Evolutionary conservation across 1,140 invertebrate genomes (phyloP), one percentile per base, ranked within the genome.

Genomic region (Aphis craccivora): DNA sequence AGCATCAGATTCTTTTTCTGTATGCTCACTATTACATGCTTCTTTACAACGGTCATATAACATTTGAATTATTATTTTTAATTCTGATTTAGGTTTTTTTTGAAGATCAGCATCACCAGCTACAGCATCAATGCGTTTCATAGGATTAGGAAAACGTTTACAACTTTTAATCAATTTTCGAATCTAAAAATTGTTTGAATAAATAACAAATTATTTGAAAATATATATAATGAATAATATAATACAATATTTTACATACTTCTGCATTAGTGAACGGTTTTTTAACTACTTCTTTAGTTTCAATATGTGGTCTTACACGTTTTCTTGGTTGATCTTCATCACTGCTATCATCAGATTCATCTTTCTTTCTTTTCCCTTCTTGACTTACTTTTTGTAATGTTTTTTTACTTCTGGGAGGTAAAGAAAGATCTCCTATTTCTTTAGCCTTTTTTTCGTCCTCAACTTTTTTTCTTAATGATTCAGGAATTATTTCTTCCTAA

Each of bases 401-500:
- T 95, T 98, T 98, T 91, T 97, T 95, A 95, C 96, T 97, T 94
- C 99, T 95, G 0, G 99, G 99, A n/a, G 98, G 98, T 94, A 99
- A 96, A 95, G 99, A 99, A 37, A 99, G 95, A 95, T 99, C 98
- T 95, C 99, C 98, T 97, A 99, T 98, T 96, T 99, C 98, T 95
- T 99, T 99, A 94, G 97, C 97, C 94, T 97, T 97, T 95, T 98
- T 98, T 95, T 99, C 97, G 95, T 99, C 98, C 94, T 99, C 98
- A 20, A 99, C 97, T 94, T 98, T 98, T 94, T 97, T 97, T 53
- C 99, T 96, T 53, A 98, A 97, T 94, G 97, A 97, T 96, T 99
- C 98, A 1, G 99, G 99, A 95, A 99, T 99, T 90, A 99, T 99
- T 94, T 99, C 97, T 95, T 99, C 98, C 98, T 98, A 97, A 90